Evolutionary conservation across 2,113 vertebrate species (phyloP).

Genomic region (Crotalus viridis): DNA sequence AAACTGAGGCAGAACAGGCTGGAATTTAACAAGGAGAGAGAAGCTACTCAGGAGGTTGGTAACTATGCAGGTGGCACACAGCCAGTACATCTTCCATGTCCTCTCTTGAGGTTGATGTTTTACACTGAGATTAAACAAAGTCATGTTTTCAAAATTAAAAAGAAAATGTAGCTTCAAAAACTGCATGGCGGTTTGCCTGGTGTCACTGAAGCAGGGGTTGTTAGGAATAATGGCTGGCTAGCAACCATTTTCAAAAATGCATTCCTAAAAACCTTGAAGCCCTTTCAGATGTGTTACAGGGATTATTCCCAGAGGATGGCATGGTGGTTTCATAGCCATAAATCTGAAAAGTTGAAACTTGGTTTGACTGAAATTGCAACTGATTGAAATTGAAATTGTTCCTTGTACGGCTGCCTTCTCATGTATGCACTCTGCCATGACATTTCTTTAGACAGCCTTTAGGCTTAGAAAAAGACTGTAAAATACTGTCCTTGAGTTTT

Average conservation of each 20-base stretch:
- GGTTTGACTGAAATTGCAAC: neutral
- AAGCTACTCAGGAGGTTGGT: conserved; percentile 90
- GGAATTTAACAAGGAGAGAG: conserved; percentile 90
- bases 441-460: neutral
- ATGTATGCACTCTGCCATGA: neutral
- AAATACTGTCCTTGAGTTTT: neutral
- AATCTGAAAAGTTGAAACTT: neutral
- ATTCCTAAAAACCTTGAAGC: neutral
- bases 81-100: no score
- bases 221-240: neutral
- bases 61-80: neutral
- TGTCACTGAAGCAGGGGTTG: neutral
- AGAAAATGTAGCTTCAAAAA: neutral
- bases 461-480: neutral
- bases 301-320: neutral
- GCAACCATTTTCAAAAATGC: neutral
- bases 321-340: neutral
- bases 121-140: neutral
- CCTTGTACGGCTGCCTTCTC: neutral
- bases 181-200: neutral
- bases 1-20: conserved; percentile 89
- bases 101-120: neutral
- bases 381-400: neutral
- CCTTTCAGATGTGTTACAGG: neutral
- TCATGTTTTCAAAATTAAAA: neutral